Evolutionary conservation across 1,140 invertebrate genomes (phyloP), one percentile per base, ranked within the genome.

Genomic region (Portunus trituberculatus): DNA sequence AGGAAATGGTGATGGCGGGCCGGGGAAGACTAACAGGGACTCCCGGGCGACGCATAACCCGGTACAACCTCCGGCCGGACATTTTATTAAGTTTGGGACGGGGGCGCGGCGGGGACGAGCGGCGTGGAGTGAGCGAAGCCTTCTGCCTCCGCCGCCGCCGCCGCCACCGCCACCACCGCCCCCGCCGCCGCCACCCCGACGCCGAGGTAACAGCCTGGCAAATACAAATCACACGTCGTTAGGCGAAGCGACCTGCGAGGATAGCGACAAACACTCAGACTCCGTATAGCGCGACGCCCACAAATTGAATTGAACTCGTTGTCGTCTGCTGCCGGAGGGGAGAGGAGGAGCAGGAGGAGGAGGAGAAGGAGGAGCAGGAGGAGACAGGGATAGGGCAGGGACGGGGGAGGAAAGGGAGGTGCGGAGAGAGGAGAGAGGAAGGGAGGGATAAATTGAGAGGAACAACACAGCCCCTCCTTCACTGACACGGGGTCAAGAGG

Each of bases 11-110:
- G 95, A 95, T 95, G 87, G 95, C 92, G 92, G 95, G 59, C 52
- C 92, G 88, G 94, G 92, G 92, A 93, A 95, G 87, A 93, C 91
- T 90, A 93, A 95, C 84, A 93, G 48, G 39, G 31, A n/a, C 92
- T 95, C 95, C 95, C 95, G 20, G 90, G 95, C 87, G 92, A 91
- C 67, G 88, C 87, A 93, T 95, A 95, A 95, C 95, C 31, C 83
- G 84, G 67, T 91, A 84, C 86, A 82, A 32, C 39, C 59, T 82
- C 45, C 86, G 25, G 90, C 92, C 76, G 91, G 95, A 93, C 91
- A 95, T 95, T 95, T 93, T 95, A 95, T 95, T 95, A 95, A 95
- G 95, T 95, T 95, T 95, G 83, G 95, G 95, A 93, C 83, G 67
- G 76, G 39, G 87, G 52, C 16, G 90, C 46, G 45, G 83, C 86